Conservation (phyloP, 2,113 vertebrate genomes). For the Elephas maximus region DNA sequence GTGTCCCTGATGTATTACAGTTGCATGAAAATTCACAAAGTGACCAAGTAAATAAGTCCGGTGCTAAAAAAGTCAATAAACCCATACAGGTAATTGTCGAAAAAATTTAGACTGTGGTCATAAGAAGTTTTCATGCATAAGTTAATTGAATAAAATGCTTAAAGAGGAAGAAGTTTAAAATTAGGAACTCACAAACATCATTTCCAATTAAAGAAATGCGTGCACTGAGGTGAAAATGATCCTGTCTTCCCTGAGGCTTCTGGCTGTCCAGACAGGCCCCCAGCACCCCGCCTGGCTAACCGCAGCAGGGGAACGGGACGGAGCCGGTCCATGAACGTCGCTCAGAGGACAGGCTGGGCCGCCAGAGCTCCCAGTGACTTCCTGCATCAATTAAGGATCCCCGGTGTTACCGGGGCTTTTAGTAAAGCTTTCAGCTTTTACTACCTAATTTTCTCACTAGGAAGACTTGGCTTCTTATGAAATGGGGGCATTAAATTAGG, state of each 20-base stretch:
- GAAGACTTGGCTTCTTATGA: not conserved
- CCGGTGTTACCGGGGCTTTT: too few relatives aligned
- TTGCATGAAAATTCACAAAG: rapidly evolving
- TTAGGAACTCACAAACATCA: not conserved
- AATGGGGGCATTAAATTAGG: not conserved
- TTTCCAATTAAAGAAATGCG: not conserved
- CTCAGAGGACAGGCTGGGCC: too few relatives aligned
- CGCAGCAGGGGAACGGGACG: too few relatives aligned
- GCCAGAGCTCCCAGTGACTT: not conserved
- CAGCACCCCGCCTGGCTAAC: not conserved
- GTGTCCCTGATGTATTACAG: not conserved
- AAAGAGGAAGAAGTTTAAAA: not conserved
- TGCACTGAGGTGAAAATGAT: not conserved
- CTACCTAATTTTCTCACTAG: not conserved
- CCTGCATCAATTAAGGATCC: not conserved
- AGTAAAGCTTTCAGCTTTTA: not conserved
- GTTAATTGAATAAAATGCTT: not conserved
- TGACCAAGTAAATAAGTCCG: rapidly evolving
- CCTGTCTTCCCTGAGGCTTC: not conserved
- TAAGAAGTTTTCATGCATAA: not conserved
- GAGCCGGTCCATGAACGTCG: not conserved
- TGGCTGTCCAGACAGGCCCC: too few relatives aligned
- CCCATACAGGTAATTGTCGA: not conserved
- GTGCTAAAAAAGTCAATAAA: not conserved
- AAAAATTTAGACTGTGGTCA: not conserved